Evolutionary conservation across 92 coral and sea anemone genomes (phyloP), one percentile per base, ranked within the genome.

Genomic region (Epizoanthus rinbou): DNA sequence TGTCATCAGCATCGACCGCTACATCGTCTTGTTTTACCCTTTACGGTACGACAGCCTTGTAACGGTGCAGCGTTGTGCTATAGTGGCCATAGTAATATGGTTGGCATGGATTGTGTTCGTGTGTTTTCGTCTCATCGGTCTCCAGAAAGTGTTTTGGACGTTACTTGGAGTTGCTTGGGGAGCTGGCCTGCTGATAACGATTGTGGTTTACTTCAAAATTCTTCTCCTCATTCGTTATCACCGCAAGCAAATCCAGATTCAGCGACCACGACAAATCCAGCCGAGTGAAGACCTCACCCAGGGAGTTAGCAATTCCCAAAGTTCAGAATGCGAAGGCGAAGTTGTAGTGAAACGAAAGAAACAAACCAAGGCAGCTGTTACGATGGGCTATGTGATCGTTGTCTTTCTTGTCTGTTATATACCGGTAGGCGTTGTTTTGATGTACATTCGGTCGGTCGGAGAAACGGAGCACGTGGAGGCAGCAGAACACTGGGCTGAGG

Each of bases 141-240:
- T 65, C 19, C 43, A 25, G 43, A 28, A 65, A 18, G 71, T 65
- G 43, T 65, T 65, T 14, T 65, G 71, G 71, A 39, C 45, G 17
- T 39, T 25, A 11, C 71, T 65, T 8, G 71, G 71, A 28, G 43
- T 65, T 22, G 71, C 71, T 2, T 65, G 71, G 71, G 71, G 71
- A 65, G 41, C n/a, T 28, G 71, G 39, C 3, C 71, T 65, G 2
- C 71, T 65, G 19, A 28, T 65, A 24, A 24, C 71, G 13, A 28
- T 39, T 11, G 15, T 22, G 6, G 71, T 65, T 65, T 65, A 65
- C 15, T 16, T 8, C 6, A 65, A 28, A 39, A 65, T 65, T 3
- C 10, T 25, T 10, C 35, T 65, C 43, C 71, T 65, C 17, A 28
- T 28, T 39, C 45, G 71, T 0, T n/a, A 28, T 18, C 71, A 65